phyloP scores from a whole-genome alignment of 2,888 invertebrate genomes.

The Cistogaster globosa region DNA sequence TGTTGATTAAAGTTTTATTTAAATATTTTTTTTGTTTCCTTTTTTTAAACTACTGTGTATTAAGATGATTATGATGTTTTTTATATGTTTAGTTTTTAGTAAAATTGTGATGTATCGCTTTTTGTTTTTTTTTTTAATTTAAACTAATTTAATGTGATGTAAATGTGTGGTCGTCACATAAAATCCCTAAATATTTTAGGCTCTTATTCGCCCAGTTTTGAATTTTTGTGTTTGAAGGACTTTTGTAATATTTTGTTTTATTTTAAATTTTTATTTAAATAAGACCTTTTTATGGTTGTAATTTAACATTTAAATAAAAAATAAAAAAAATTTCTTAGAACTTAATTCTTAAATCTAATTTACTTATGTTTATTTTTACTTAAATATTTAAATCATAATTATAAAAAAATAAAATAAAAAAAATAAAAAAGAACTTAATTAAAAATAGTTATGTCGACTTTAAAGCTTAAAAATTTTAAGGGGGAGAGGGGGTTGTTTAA shows the following conservation, averaged over 20 bases:
- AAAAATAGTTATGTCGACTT: slow-evolving; percentile 60
- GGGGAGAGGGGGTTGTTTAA: slow-evolving; percentile 4
- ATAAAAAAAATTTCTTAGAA: slow-evolving; percentile 13
- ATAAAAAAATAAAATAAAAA: slow-evolving; percentile 4
- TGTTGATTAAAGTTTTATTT: slow-evolving; percentile 24
- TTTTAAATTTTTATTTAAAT: not conserved
- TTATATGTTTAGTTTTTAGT: slow-evolving; percentile 49
- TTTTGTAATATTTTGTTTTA: not conserved
- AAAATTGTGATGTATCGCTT: slow-evolving; percentile 41
- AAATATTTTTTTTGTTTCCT: not conserved
- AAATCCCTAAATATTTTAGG: slow-evolving; percentile 32
- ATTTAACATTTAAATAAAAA: not conserved
- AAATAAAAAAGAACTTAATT: slow-evolving; percentile 41
- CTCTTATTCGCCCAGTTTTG: not conserved
- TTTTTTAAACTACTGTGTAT: not conserved
- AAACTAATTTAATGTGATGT: slow-evolving; percentile 53
- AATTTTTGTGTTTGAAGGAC: not conserved
- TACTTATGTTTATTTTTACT: not conserved
- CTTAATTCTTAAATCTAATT: slow-evolving; percentile 42
- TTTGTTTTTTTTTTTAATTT: not conserved
- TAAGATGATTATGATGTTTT: slow-evolving; percentile 38
- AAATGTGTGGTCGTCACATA: slow-evolving; percentile 43
- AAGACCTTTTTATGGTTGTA: not conserved
- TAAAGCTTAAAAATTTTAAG: slow-evolving; percentile 68
- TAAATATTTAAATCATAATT: slow-evolving; percentile 25